phyloP scores from a whole-genome alignment of 2,113 vertebrate species.

The Promerops cafer region DNA sequence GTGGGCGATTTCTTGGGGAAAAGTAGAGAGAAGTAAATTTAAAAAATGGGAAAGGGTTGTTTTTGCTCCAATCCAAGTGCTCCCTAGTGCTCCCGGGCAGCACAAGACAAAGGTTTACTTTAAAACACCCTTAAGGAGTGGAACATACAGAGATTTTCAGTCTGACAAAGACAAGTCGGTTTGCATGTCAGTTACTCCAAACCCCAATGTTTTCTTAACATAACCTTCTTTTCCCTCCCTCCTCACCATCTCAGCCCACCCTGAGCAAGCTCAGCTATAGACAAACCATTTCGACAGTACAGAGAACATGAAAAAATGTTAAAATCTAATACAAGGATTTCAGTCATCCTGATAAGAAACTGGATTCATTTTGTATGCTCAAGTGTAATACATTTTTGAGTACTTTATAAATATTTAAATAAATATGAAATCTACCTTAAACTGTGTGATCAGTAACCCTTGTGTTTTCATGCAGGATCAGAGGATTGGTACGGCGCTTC shows the following conservation, averaged over 20 bases:
- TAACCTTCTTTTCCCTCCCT: constrained; percentile 45
- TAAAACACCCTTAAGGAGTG: constrained; percentile 7
- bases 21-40: neutral
- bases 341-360: constrained; percentile 59
- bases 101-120: neutral
- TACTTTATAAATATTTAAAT: constrained; percentile 68
- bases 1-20: constrained; percentile 12
- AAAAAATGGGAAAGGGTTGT: neutral
- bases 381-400: constrained; percentile 63
- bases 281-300: constrained; percentile 47
- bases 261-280: constrained; percentile 33
- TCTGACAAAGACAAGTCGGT: constrained; percentile 29
- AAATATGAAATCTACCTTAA: constrained; percentile 66
- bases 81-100: neutral
- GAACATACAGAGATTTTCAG: constrained; percentile 19
- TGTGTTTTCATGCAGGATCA: constrained; percentile 36
- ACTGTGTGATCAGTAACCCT: constrained; percentile 36
- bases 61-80: neutral
- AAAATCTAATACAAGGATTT: constrained; percentile 55
- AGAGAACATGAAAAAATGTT: neutral
- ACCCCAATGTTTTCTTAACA: constrained; percentile 43
- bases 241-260: constrained; percentile 31
- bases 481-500: neutral
- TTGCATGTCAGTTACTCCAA: constrained; percentile 46
- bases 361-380: constrained; percentile 63